Evolutionary conservation across 2,113 vertebrate species (phyloP), one percentile per base, ranked within the genome.

Genomic region (Hypanus sabinus): DNA sequence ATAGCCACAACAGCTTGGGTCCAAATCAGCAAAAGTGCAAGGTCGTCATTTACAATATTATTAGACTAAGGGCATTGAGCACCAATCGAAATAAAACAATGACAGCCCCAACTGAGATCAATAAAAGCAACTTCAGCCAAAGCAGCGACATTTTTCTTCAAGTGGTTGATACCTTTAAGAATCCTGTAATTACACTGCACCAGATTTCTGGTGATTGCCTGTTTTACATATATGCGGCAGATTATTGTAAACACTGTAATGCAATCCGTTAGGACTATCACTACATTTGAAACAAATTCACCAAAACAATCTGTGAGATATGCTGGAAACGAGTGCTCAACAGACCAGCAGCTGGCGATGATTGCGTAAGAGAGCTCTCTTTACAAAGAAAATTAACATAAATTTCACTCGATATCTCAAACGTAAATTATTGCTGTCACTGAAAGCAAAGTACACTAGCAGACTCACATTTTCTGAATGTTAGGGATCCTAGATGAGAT

Each of bases 321-420:
- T 90, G 85, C 62, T 68, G 60, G 62, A 90, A 90, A 90, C 65
- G 60, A 20, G n/a, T 65, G 60, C 14, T 68, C 60, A n/a, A 16
- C 60, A 88, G 57, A n/a, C 62, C 85, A 88, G 85, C 85, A 90
- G 60, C 60, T 90, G 62, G n/a, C 18, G 85, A 68, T 9, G 60
- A 33, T 90, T 65, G 62, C 60, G n/a, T 33, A 20, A 90, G 60
- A 88, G 57, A 90, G n/a, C 33, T 65, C n/a, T 65, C 62, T 65
- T 90, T 36, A 65, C 85, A 68, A 90, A 90, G 33, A 62, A 88
- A 62, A 88, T 90, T 90, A 90, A 90, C 85, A 33, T 90, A 90
- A 20, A 68, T 90, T 90, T 65, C 14, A 90, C 30, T 68, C n/a
- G n/a, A 16, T 65, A 68, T 65, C 60, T 68, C n/a, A 90, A 90